These are phyloP conservation scores for Apodemia zela DNA, from an alignment of 2,888 invertebrate species.

Conservation along the genomic window DNA sequence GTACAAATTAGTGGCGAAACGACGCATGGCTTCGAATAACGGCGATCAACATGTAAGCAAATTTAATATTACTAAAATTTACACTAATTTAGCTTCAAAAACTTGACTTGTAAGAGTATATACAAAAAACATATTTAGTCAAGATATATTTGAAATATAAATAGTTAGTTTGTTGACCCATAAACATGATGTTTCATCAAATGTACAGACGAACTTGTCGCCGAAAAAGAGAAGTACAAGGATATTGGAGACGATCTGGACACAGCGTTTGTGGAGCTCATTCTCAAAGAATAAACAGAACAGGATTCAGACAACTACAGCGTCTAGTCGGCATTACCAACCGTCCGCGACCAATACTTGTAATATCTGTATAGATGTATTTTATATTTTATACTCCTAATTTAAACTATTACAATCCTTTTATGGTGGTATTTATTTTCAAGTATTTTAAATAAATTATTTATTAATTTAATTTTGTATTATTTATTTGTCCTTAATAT, in stretches of 20 bases:
- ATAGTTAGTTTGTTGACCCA: conserved; percentile 18
- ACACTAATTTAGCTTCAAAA: conserved; percentile 51
- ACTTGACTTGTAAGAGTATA: conserved; percentile 58
- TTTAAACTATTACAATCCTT: conserved; percentile 72
- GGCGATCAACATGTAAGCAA: conserved; percentile 49
- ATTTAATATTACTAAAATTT: conserved; percentile 32
- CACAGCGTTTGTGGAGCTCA: conserved; percentile 97
- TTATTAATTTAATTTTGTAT: conserved; percentile 59
- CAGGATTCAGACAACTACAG: conserved; percentile 6
- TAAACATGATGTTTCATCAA: conserved; percentile 20
- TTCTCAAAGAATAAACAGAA: conserved; percentile 83
- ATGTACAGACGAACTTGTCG: conserved; percentile 91
- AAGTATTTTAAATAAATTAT: conserved; percentile 68
- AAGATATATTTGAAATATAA: conserved; percentile 5
- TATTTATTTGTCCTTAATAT: conserved; percentile 37
- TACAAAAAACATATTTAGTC: conserved; percentile 15
- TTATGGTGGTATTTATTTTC: conserved; percentile 78
- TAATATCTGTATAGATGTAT: conserved; percentile 59
- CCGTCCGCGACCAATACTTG: conserved; percentile 53
- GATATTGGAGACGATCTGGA: conserved; percentile 99
- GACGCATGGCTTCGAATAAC: conserved; percentile 77
- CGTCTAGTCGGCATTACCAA: conserved; percentile 34
- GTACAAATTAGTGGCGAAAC: conserved; percentile 31
- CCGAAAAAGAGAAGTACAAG: conserved; percentile 99
- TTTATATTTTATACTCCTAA: conserved; percentile 74